A percentile compares a stretch with the other conserved stretches of the same genome.
Conservation (phyloP, 1,140 invertebrate genomes). For the Dreissena polymorpha region DNA sequence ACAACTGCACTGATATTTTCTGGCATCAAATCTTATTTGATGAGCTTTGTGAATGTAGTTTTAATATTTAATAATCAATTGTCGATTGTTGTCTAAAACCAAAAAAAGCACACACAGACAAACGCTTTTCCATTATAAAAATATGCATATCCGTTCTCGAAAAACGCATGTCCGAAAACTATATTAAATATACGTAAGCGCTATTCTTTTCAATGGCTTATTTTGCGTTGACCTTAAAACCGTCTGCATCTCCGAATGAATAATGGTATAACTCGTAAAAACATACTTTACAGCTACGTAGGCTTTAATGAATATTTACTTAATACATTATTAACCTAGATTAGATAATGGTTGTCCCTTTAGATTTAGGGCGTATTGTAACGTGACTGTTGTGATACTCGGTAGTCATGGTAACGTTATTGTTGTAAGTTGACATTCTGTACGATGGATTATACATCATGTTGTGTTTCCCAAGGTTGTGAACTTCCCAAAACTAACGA, state of each 20-base stretch:
- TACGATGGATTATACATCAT: neutral
- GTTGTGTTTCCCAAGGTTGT: constrained; percentile 11
- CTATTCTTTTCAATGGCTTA: neutral
- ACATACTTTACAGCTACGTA: neutral
- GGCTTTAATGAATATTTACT: neutral
- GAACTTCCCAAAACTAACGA: neutral
- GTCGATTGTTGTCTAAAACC: no score
- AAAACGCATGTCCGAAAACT: no score
- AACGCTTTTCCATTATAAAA: no score
- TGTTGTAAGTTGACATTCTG: neutral
- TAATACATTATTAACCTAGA: neutral
- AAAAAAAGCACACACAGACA: no score
- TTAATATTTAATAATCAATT: no score
- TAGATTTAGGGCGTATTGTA: neutral
- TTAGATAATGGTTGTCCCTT: neutral
- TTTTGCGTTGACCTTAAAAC: neutral
- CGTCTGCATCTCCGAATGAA: neutral
- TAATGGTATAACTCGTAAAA: neutral
- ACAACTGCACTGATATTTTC: no score
- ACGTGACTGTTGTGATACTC: neutral
- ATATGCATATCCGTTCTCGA: no score
- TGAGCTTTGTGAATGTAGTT: no score
- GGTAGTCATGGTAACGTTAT: neutral
- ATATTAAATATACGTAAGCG: no score
- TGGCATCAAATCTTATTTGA: no score